Conservation (phyloP, 2,888 invertebrate genomes). For the Adineta ricciae region DNA sequence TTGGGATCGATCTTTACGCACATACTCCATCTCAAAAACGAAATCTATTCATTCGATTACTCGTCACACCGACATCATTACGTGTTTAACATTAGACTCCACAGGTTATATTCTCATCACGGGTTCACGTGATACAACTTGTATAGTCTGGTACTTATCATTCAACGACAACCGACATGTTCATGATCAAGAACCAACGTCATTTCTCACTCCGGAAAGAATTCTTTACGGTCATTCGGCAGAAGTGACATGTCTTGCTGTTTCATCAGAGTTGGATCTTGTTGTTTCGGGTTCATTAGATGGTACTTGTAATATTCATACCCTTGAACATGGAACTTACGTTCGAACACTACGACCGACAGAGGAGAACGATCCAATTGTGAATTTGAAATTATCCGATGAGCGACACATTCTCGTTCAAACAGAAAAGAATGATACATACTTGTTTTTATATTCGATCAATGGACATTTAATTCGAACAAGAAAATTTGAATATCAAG, state of each 20-base stretch:
- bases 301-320: slow-evolving; percentile 57
- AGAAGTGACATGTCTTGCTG: slow-evolving; percentile 57
- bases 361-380: slow-evolving; percentile 35
- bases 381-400: slow-evolving; percentile 24
- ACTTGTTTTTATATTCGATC: slow-evolving; percentile 30
- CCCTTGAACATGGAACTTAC: slow-evolving; percentile 58
- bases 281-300: slow-evolving; percentile 56
- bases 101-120: slow-evolving; percentile 57
- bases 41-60: background rate
- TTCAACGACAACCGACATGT: slow-evolving; percentile 45
- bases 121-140: slow-evolving; percentile 59
- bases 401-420: slow-evolving; percentile 30
- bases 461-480: slow-evolving; percentile 25
- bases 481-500: slow-evolving; percentile 12
- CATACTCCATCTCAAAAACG: background rate
- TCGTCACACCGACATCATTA: slow-evolving; percentile 53
- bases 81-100: slow-evolving; percentile 57
- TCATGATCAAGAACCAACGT: slow-evolving; percentile 38
- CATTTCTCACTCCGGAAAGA: slow-evolving; percentile 12
- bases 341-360: slow-evolving; percentile 52
- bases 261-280: slow-evolving; percentile 58
- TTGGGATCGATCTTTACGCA: background rate
- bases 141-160: slow-evolving; percentile 55
- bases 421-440: background rate
- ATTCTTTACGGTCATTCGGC: slow-evolving; percentile 58